Percentiles rank a stretch among this genome's conserved stretches.
phyloP scores from a whole-genome alignment of 2,888 invertebrate genomes.

The Dryomyza anilis region DNA sequence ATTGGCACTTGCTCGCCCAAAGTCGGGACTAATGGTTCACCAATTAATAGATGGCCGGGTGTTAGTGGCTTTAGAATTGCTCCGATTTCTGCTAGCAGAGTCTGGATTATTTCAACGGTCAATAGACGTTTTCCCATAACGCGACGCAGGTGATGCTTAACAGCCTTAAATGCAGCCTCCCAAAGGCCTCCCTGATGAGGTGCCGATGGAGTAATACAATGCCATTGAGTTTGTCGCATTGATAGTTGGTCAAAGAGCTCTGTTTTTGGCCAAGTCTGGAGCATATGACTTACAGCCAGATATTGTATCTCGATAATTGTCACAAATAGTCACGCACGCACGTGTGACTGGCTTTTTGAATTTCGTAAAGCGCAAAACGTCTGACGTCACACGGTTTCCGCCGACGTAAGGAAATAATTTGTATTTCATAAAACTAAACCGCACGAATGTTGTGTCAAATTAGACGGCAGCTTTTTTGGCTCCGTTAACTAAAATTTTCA shows the following conservation, averaged over 20 bases:
- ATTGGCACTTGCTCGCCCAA: slow-evolving; percentile 23
- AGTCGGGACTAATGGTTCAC: too few species aligned
- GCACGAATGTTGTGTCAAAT: too few species aligned
- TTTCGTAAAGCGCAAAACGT: too few species aligned
- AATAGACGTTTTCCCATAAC: slow-evolving; percentile 1
- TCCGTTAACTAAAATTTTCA: too few species aligned
- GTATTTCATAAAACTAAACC: too few species aligned
- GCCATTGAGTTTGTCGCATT: slow-evolving; percentile 7
- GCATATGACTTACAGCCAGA: slow-evolving; percentile 19
- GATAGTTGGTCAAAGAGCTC: slow-evolving; percentile 17
- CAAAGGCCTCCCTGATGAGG: slow-evolving; percentile 24
- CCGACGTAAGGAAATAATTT: too few species aligned
- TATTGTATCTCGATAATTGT: too few species aligned
- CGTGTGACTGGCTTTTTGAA: too few species aligned
- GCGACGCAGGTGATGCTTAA: slow-evolving; percentile 30
- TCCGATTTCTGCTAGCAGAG: neutral
- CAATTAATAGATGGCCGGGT: slow-evolving; percentile 15
- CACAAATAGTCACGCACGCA: too few species aligned
- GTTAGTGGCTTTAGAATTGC: slow-evolving; percentile 9
- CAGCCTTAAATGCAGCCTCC: slow-evolving; percentile 24
- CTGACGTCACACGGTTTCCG: too few species aligned
- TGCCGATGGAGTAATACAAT: too few species aligned
- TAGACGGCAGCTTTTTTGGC: too few species aligned
- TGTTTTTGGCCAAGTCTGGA: neutral
- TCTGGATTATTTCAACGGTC: neutral